Evolutionary conservation across 2,888 invertebrate genomes (phyloP), one percentile per base, ranked within the genome.

Genomic region (Bembecia ichneumoniformis): DNA sequence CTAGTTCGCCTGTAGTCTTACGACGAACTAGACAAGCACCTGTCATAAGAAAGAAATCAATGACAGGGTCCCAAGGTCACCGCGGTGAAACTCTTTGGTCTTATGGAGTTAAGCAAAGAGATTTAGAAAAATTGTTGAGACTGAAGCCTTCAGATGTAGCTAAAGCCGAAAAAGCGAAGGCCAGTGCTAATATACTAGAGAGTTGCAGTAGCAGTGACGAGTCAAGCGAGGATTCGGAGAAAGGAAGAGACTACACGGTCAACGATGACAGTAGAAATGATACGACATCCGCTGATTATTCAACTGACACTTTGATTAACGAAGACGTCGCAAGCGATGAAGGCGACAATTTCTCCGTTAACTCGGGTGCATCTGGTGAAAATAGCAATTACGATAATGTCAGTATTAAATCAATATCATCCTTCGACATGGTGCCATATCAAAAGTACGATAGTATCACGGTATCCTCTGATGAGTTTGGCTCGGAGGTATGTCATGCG

Each of bases 381-480:
- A 81, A 73, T 64, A 75, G 72, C 66, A 83, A 84, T 69, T 84
- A 77, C 69, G 86, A 87, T 66, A 87, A 86, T 78, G 75, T 86
- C 76, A 87, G 87, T 68, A 84, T 86, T 68, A 84, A 86, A 57
- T 87, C 86, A 3, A 79, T 87, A 64, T 87, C 87, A 11, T 87
- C 87, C 10, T 77, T 87, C 51, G 87, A 87, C 60, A 84, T 84
- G 86, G 80, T 84, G 56, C 87, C 86, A 35, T 84, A 84, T 63
- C 84, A 84, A 63, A 83, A 81, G 63, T 84, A 87, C 63, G 87
- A 87, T 63, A 84, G 84, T 65, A 84, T 87, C 60, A 87, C 87
- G 51, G 83, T 87, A 58, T 87, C 86, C 40, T 87, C 87, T 10
- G 87, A 88, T 59, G 87, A 88, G 66, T 88, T 82, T 51, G 87